phyloP scores from a whole-genome alignment of 2,113 vertebrate species.

The Menura novaehollandiae region DNA sequence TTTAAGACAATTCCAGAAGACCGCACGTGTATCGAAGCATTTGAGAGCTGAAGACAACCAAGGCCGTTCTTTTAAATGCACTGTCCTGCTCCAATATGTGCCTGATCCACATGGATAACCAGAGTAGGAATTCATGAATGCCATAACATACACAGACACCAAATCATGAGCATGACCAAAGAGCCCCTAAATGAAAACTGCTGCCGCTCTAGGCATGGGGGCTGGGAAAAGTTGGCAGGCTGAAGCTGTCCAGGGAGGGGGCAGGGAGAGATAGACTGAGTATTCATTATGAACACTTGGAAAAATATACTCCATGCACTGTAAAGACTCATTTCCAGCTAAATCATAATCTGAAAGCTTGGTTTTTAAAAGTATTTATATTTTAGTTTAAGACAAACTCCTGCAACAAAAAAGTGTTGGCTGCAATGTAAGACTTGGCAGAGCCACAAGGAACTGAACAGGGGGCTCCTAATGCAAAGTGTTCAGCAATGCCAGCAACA shows the following conservation, averaged over 20 bases:
- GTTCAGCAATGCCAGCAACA: not conserved
- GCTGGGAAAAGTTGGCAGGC: not conserved
- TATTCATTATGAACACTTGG: not conserved
- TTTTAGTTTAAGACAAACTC: not conserved
- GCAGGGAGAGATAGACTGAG: not conserved
- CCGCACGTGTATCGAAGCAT: not conserved
- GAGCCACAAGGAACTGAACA: not conserved
- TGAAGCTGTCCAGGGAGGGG: not conserved
- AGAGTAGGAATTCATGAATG: not conserved
- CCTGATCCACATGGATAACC: not conserved
- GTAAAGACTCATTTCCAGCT: not conserved
- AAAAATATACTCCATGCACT: not conserved
- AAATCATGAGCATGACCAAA: not conserved
- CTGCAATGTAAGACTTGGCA: not conserved
- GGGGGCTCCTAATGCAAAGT: not conserved
- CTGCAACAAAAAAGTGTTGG: not conserved
- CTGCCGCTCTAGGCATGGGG: not conserved
- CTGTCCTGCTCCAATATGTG: not conserved
- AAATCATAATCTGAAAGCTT: not conserved
- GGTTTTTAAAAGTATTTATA: not conserved
- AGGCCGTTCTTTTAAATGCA: not conserved
- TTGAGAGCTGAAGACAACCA: not conserved
- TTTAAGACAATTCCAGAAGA: not conserved
- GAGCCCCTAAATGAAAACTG: constrained; percentile 9
- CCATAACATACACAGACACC: not conserved